phyloP scores from a whole-genome alignment of 2,888 invertebrate genomes.

The Tenthredo distinguenda region DNA sequence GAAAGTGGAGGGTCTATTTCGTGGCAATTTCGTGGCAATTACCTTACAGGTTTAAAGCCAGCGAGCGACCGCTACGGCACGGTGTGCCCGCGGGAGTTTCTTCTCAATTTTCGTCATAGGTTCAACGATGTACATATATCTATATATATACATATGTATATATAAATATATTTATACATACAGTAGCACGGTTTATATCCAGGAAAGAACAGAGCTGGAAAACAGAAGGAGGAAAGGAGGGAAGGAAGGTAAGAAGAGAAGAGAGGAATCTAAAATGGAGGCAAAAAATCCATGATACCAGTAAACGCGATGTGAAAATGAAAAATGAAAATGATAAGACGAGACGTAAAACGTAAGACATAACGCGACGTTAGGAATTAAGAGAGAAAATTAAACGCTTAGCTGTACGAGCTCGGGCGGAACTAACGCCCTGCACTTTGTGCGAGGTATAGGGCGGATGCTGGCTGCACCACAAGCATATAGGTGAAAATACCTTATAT shows the following conservation, averaged over 20 bases:
- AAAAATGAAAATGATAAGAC: background rate
- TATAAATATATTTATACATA: background rate
- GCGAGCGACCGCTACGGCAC: background rate
- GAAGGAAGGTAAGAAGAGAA: background rate
- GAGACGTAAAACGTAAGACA: background rate
- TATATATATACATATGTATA: background rate
- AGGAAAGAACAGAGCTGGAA: background rate
- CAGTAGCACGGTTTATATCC: background rate
- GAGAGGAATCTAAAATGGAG: background rate
- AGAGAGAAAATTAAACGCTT: background rate
- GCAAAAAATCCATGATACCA: background rate
- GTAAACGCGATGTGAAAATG: background rate
- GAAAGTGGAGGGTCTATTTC: background rate
- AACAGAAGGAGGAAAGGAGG: background rate
- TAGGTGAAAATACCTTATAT: background rate
- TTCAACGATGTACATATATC: background rate
- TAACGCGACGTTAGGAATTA: background rate
- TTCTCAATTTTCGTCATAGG: slow-evolving; percentile 23
- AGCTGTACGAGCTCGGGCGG: background rate
- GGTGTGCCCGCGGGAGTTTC: slow-evolving; percentile 1
- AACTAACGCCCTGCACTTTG: background rate
- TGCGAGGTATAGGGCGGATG: background rate
- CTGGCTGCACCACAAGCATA: background rate
- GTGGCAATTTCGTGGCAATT: slow-evolving; percentile 35
- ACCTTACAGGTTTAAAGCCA: slow-evolving; percentile 7